Evolutionary conservation across 1,140 invertebrate genomes (phyloP).

Genomic region (Bombus breviceps): DNA sequence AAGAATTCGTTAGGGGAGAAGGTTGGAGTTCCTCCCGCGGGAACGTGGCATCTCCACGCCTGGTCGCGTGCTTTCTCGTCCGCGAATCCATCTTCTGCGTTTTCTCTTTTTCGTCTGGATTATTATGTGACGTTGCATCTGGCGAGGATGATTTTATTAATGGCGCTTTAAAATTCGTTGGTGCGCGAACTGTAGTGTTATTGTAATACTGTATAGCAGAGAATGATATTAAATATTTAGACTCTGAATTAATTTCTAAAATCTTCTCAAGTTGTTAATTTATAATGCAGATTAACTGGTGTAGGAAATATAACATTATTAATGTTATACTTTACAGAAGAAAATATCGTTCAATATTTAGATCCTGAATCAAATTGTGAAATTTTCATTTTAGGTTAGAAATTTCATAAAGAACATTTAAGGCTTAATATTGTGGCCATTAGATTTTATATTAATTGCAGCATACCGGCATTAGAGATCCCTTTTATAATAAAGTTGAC

Average conservation of each 20-base stretch:
- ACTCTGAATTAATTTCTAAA: background rate
- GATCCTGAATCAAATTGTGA: no score
- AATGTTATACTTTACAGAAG: no score
- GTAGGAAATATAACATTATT: background rate
- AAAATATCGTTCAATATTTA: no score
- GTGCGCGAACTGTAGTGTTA: background rate
- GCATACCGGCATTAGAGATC: no score
- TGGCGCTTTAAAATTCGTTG: background rate
- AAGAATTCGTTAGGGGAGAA: conserved; percentile 13
- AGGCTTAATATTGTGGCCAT: no score
- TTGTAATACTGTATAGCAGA: no score
- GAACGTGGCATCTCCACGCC: conserved; percentile 1
- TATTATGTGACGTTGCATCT: background rate
- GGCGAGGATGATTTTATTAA: background rate
- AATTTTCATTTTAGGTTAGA: no score
- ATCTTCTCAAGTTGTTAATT: background rate
- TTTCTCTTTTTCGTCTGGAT: background rate
- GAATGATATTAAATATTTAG: background rate
- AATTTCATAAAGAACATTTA: no score
- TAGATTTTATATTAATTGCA: no score
- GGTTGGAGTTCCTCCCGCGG: background rate
- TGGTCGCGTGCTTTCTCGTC: conserved; percentile 9
- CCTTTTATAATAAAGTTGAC: fast-evolving
- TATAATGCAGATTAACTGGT: no score
- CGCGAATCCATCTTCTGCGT: background rate